phyloP scores from a whole-genome alignment of 2,888 invertebrate genomes.

The Spilarctia lutea region DNA sequence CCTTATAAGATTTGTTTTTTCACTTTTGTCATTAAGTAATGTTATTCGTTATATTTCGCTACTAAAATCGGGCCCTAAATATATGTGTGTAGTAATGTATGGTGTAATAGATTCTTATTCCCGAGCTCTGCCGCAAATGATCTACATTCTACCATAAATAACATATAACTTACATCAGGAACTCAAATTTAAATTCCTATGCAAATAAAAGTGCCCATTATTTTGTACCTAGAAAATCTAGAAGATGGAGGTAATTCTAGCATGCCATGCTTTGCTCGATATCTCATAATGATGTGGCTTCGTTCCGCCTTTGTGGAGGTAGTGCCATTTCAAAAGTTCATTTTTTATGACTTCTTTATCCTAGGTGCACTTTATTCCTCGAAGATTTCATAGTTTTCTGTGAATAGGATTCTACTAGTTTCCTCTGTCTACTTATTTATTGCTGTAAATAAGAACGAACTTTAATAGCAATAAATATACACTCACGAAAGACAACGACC shows the following conservation, averaged over 20 bases:
- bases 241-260: constrained; percentile 26
- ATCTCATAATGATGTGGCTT: constrained; percentile 68
- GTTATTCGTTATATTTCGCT: no score
- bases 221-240: constrained; percentile 29
- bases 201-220: constrained; percentile 11
- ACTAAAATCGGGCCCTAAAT: no score
- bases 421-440: background rate
- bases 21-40: no score
- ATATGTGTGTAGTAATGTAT: no score
- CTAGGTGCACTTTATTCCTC: constrained; percentile 8
- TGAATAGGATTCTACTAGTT: background rate
- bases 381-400: constrained; percentile 2
- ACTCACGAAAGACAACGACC: background rate
- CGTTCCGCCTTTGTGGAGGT: constrained; percentile 59
- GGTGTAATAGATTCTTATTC: no score
- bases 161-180: background rate
- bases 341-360: constrained; percentile 19
- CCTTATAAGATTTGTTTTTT: no score
- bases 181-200: background rate
- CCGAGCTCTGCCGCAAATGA: no score
- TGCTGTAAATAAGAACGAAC: background rate
- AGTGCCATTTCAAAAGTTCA: constrained; percentile 47
- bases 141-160: background rate
- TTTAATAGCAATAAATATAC: background rate
- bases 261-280: constrained; percentile 37